Base-by-base conservation (phyloP, 2,113 vertebrate species). In the Oreocharis arfaki region DNA sequence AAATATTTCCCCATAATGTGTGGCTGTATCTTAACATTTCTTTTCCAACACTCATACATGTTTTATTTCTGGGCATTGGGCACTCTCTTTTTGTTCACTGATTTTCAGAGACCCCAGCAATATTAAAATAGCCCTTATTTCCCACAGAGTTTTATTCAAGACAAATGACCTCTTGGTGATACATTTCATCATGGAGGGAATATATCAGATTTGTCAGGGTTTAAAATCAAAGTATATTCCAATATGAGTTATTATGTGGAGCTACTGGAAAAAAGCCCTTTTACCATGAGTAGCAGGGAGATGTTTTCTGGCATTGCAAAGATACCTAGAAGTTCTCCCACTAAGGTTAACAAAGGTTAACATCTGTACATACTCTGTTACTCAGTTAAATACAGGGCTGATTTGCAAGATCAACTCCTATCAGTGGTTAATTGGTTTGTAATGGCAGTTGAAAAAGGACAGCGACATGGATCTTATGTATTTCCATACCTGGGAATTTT, bases 201-300 rank as follows among this genome's bases (percentile, higher is more conserved):
- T 83, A 14, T 16, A 46, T 73, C 11, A 65, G 15, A 65, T 74
- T 70, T 87, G 9, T 50, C 46, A 42, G 30, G 11, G 8, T 57
- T 84, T 89, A 71, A 89, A 96, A 81, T 10, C 18, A 82, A 61
- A 39, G 52, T 67, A 4, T 27, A 47, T 82, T 87, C 84, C n/a
- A 42, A 16, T 75, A 11, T 23, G 11, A 74, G 78, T 87, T 16
- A 52, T 63, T 74, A n/a, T 14, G 27, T 44, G 52, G 44, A 78
- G 30, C 32, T 78, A 6, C 30, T 74, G 47, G 22, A 13, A 53
- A 35, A 82, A 63, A 59, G 9, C 4, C 7, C 7, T 49, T 91
- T 89, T 70, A 28, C 28, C 18, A 16, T 46, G 64, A 35, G 37
- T 67, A n/a, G 15, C 21, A 68, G 53, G 33, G 53, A 23, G 37